These are phyloP conservation scores for Caerostris extrusa DNA, from an alignment of 1,140 invertebrate genomes.

Conservation along the genomic window DNA sequence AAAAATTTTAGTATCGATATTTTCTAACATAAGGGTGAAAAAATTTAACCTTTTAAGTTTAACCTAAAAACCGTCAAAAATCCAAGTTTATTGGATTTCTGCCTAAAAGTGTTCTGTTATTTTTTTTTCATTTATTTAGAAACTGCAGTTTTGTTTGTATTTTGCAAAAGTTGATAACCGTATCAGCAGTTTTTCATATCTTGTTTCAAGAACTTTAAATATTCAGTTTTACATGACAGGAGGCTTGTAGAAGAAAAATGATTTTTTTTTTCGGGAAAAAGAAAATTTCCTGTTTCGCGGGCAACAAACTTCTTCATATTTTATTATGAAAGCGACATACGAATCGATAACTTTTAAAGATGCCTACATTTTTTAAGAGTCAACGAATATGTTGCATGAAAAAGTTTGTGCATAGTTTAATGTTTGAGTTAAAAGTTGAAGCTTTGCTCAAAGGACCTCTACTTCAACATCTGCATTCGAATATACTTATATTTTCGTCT, in stretches of 20 bases:
- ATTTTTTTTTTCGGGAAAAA: background rate
- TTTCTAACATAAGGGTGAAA: background rate
- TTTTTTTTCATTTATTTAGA: background rate
- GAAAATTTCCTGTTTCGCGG: background rate
- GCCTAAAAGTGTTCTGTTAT: background rate
- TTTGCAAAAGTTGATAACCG: background rate
- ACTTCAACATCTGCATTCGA: no score
- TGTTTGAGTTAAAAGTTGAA: background rate
- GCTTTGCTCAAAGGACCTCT: background rate
- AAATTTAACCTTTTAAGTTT: background rate
- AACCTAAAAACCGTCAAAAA: background rate
- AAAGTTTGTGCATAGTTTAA: background rate
- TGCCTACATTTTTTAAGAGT: background rate
- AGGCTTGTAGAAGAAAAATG: background rate
- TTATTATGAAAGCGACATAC: background rate
- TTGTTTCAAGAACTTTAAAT: background rate
- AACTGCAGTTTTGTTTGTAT: background rate
- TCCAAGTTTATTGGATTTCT: background rate
- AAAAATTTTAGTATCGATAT: background rate
- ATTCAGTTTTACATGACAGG: background rate
- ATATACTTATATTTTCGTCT: no score
- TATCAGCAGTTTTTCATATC: background rate
- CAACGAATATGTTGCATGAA: background rate
- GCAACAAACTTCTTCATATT: background rate
- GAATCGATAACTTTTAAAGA: background rate